These are phyloP conservation scores for Piprites chloris DNA, from an alignment of 2,113 vertebrate genomes.

Conservation along the genomic window DNA sequence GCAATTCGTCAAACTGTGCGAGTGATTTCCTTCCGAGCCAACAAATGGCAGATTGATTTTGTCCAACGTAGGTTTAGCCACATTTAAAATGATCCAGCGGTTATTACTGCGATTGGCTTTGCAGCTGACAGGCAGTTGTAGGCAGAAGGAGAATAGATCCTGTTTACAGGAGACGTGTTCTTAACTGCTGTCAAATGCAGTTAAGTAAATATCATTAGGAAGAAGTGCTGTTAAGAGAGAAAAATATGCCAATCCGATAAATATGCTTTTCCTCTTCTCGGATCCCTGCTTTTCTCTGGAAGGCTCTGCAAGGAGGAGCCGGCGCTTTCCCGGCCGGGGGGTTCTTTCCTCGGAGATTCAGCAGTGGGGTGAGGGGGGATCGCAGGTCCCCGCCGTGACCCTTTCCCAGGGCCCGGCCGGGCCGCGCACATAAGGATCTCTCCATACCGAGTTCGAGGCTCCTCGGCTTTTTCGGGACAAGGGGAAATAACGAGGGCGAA, in stretches of 20 bases:
- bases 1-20: constrained; percentile 85
- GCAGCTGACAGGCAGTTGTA: constrained; percentile 85
- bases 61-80: constrained; percentile 83
- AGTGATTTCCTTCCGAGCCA: constrained; percentile 85
- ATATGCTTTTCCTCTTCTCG: constrained; percentile 61
- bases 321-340: background rate
- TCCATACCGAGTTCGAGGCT: background rate
- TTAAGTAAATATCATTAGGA: constrained; percentile 80
- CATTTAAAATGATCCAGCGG: constrained; percentile 86
- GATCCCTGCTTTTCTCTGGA: constrained; percentile 12
- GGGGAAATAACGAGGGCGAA: background rate
- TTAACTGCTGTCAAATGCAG: constrained; percentile 83
- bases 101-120: constrained; percentile 89
- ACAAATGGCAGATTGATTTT: constrained; percentile 93
- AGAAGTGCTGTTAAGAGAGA: constrained; percentile 69
- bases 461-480: background rate
- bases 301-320: background rate
- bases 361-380: background rate
- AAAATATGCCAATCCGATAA: constrained; percentile 75
- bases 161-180: constrained; percentile 80
- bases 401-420: background rate
- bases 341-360: background rate
- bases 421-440: background rate
- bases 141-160: constrained; percentile 79
- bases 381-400: background rate